Evolutionary conservation across 2,113 vertebrate species (phyloP), one percentile per base, ranked within the genome.

Genomic region (Triplophysa tibetana): DNA sequence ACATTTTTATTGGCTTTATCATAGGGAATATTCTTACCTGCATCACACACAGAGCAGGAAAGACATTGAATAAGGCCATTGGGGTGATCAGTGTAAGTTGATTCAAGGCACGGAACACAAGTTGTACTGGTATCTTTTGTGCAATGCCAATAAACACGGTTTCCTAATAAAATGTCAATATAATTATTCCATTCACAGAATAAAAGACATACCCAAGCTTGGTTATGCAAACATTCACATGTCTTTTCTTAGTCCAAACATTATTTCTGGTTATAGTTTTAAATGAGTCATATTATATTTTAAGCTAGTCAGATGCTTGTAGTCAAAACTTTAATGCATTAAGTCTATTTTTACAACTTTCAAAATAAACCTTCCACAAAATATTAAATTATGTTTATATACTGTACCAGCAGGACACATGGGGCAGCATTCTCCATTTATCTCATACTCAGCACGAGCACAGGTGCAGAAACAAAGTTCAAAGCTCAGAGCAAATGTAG

Each of bases 391-490:
- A 24, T 24, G 5, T 54, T 41, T 5, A 14, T 14, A 13, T 70
- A 61, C 29, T 76, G 11, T 43, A 77, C 60, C 76, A 2, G 76
- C 19, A 4, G 19, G n/a, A 78, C 76, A 78, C 76, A 43, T 78
- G 21, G 64, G 17, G 29, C 76, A 78, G 1, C 81, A 82, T 72
- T 80, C 67, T 72, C 61, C 73, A 13, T 83, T 9, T 5, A 80
- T 72, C n/a, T 83, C 60, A 66, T 83, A 83, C 48, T 83, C 78
- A 61, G 72, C 78, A 58, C 11, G 45, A 4, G 60, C 73, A 29
- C 82, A 83, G 5, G 2, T 16, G 5, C 73, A 61, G 21, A 61
- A 65, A 43, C 73, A 58, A 16, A 83, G 60, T 11, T 66, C 24
- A 61, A 61, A 60, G 11, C 52, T 72, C 38, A 62, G 10, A 21